These are phyloP conservation scores for Lepilemur ruficaudatus DNA, from an alignment of 2,797 vertebrate species.

Conservation along the genomic window DNA sequence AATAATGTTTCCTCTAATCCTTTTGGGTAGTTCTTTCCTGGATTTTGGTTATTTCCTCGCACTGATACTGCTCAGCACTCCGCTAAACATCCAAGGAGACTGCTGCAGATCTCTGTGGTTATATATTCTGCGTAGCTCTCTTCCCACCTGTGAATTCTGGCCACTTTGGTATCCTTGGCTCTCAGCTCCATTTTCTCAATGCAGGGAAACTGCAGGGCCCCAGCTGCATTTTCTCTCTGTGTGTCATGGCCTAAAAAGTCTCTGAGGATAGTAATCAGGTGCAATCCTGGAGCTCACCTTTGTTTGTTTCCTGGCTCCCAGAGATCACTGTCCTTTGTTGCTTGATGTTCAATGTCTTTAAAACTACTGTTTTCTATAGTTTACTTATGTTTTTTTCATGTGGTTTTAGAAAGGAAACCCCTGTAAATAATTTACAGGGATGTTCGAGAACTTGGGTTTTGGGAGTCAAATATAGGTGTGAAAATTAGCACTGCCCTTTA, in stretches of 20 bases:
- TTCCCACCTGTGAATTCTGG: not conserved
- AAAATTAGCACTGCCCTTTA: not conserved
- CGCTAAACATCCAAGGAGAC: not conserved
- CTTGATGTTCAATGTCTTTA: not conserved
- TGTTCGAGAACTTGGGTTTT: not conserved
- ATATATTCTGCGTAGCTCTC: not conserved
- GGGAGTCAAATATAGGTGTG: not conserved
- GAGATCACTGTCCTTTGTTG: not conserved
- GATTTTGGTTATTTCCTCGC: conserved; percentile 19
- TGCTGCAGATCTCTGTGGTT: not conserved
- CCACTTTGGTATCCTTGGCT: not conserved
- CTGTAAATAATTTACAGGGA: not conserved
- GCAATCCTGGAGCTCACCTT: not conserved
- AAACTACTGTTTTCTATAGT: not conserved
- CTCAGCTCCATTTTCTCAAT: not conserved
- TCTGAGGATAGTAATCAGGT: not conserved
- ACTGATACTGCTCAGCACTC: not conserved
- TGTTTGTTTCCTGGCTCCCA: not conserved
- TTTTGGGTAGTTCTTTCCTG: conserved; percentile 28
- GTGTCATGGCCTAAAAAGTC: not conserved
- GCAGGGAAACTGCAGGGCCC: not conserved
- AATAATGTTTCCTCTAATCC: conserved; percentile 34
- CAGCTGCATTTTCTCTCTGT: not conserved
- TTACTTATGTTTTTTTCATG: not conserved
- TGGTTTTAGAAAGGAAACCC: not conserved